phyloP scores from a whole-genome alignment of 30 jellyfish, hydroid and myxozoan species.

The Sanderia malayensis region DNA sequence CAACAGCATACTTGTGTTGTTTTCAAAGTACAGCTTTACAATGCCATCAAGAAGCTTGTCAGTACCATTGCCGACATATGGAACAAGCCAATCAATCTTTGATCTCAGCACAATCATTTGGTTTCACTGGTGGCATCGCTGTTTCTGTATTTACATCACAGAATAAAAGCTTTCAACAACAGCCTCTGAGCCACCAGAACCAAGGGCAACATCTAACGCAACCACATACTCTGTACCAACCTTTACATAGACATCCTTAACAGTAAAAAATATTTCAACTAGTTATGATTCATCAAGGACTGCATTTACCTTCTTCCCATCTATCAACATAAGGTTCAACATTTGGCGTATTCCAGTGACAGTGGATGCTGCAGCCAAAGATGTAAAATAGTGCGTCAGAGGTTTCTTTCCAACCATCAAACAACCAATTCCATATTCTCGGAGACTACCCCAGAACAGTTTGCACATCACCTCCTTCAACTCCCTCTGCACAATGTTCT shows the following conservation, averaged over 20 bases:
- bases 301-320: conserved; percentile 6
- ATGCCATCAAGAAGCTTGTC: conserved; percentile 19
- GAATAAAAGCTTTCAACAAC: conserved; percentile 10
- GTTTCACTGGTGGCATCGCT: conserved; percentile 7
- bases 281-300: background rate
- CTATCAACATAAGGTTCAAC: background rate
- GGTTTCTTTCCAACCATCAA: background rate
- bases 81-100: conserved; percentile 22
- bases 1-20: background rate
- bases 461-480: too few relatives aligned
- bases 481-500: background rate
- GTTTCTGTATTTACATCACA: background rate
- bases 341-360: background rate
- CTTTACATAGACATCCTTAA: conserved; percentile 1
- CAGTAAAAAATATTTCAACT: too few relatives aligned
- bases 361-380: background rate
- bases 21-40: background rate
- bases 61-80: too few relatives aligned
- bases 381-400: background rate
- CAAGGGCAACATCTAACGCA: conserved; percentile 3
- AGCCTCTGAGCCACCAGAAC: conserved; percentile 8
- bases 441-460: too few relatives aligned
- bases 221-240: conserved; percentile 9
- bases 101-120: background rate
- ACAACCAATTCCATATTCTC: too few relatives aligned